phyloP scores from a whole-genome alignment of 2,888 invertebrate species.

The Drosophila meridionalis region DNA sequence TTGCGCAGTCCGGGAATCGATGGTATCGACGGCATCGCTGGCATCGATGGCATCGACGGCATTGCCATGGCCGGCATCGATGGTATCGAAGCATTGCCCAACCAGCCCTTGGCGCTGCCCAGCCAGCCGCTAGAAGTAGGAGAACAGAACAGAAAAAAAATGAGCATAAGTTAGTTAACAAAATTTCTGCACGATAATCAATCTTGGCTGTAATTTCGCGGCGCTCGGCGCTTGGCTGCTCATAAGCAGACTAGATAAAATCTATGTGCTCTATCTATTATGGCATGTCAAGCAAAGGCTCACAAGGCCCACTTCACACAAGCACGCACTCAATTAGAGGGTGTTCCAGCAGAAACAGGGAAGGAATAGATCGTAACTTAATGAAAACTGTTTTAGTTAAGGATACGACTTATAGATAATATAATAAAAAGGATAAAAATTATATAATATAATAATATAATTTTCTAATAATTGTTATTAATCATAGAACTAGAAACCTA shows the following conservation, averaged over 20 bases:
- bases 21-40: constrained; percentile 85
- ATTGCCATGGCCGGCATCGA: constrained; percentile 85
- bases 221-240: constrained; percentile 46
- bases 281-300: constrained; percentile 46
- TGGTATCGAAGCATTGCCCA: constrained; percentile 86
- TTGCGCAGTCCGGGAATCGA: constrained; percentile 90
- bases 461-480: too few species aligned
- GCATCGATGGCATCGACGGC: constrained; percentile 85
- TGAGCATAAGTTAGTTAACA: constrained; percentile 33
- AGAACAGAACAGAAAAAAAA: constrained; percentile 6
- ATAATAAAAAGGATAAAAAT: too few species aligned
- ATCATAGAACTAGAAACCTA: too few species aligned
- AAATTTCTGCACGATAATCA: constrained; percentile 54
- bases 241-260: constrained; percentile 25
- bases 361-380: background rate
- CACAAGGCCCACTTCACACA: constrained; percentile 15
- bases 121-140: constrained; percentile 88
- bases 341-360: constrained; percentile 12
- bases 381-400: background rate
- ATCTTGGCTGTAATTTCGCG: constrained; percentile 64
- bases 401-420: too few species aligned
- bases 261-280: constrained; percentile 44
- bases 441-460: background rate
- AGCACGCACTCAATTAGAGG: constrained; percentile 22
- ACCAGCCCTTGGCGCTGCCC: constrained; percentile 94